These are phyloP conservation scores for Patella caerulea DNA, from an alignment of 2,888 invertebrate species.

Conservation along the genomic window DNA sequence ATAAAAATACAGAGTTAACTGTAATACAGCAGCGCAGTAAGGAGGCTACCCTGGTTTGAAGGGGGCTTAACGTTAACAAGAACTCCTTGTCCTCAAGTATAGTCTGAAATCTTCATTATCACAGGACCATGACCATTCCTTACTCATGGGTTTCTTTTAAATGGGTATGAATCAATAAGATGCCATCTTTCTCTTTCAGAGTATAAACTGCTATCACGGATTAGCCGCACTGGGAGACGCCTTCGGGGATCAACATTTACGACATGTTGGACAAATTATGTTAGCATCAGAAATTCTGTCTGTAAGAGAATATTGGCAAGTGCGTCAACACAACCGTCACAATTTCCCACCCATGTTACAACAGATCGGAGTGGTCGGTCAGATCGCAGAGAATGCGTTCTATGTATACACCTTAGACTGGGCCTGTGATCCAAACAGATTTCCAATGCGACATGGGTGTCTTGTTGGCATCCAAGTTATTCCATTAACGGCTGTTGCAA, in stretches of 20 bases:
- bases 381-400: slow-evolving; percentile 54
- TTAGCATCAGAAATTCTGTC: slow-evolving; percentile 56
- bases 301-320: slow-evolving; percentile 60
- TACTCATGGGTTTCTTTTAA: too few relatives aligned
- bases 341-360: slow-evolving; percentile 55
- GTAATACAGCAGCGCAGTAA: too few relatives aligned
- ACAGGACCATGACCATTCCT: too few relatives aligned
- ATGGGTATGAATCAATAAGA: too few relatives aligned
- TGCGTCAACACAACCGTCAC: slow-evolving; percentile 48
- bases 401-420: slow-evolving; percentile 59
- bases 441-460: slow-evolving; percentile 60
- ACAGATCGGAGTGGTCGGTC: slow-evolving; percentile 52
- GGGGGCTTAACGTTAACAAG: too few relatives aligned
- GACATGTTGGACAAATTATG: slow-evolving; percentile 50
- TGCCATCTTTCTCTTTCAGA: slow-evolving; percentile 30
- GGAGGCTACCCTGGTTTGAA: too few relatives aligned
- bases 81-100: too few relatives aligned
- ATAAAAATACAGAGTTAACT: too few relatives aligned
- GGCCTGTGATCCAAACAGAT: slow-evolving; percentile 58
- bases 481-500: slow-evolving; percentile 55
- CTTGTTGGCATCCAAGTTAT: slow-evolving; percentile 60
- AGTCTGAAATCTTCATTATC: too few relatives aligned
- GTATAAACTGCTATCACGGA: slow-evolving; percentile 56
- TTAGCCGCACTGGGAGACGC: slow-evolving; percentile 57
- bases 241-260: slow-evolving; percentile 41